Conservation (phyloP, 2,888 invertebrate genomes). For the Venusia cambrica region DNA sequence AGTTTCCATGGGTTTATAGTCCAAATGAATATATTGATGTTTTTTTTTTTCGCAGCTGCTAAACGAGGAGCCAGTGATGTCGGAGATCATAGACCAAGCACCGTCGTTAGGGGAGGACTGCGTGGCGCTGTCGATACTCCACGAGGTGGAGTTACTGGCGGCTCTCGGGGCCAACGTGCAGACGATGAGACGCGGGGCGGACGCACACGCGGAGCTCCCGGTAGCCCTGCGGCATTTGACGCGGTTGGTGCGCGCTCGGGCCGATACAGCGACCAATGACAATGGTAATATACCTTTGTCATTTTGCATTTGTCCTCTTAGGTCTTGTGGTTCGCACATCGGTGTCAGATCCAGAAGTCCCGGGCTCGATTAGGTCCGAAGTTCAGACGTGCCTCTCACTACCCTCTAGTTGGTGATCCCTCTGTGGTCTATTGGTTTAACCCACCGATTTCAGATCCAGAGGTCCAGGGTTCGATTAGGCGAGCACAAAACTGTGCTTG, state of each 20-base stretch:
- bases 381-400: too few species aligned
- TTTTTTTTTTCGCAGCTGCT: conserved; percentile 51
- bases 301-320: too few species aligned
- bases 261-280: conserved; percentile 45
- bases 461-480: too few species aligned
- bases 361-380: too few species aligned
- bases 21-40: too few species aligned
- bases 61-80: conserved; percentile 75
- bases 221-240: conserved; percentile 86
- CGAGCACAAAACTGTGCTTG: too few species aligned
- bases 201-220: conserved; percentile 85
- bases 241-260: conserved; percentile 71
- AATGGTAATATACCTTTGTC: conserved; percentile 45
- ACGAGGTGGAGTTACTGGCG: conserved; percentile 88
- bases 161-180: conserved; percentile 84
- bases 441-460: too few species aligned
- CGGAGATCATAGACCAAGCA: conserved; percentile 85
- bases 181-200: conserved; percentile 84
- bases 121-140: conserved; percentile 86
- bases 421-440: too few species aligned
- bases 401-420: too few species aligned
- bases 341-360: too few species aligned
- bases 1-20: too few species aligned
- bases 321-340: too few species aligned
- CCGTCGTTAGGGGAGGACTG: conserved; percentile 87